These are phyloP conservation scores for Phalloptychus januarius DNA, from an alignment of 2,797 vertebrate genomes.

Conservation along the genomic window DNA sequence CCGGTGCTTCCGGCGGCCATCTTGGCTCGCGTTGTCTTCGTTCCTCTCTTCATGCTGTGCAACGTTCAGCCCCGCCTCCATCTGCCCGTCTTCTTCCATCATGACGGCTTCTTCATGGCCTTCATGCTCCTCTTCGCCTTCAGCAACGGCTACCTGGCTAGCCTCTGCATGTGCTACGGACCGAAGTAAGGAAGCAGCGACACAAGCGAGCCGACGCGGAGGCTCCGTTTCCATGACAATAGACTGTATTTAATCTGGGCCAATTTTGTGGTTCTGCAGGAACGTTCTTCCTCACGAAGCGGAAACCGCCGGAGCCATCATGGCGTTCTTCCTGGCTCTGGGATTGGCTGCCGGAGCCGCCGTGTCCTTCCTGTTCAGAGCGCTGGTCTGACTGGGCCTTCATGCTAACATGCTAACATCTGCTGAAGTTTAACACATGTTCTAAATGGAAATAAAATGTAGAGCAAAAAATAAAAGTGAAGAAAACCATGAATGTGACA, in stretches of 20 bases:
- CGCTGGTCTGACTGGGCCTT: slow-evolving; percentile 71
- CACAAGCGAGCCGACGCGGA: no score
- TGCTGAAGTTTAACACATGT: neutral
- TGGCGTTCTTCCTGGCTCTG: slow-evolving; percentile 92
- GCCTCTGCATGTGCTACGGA: slow-evolving; percentile 94
- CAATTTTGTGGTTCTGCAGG: slow-evolving; percentile 50
- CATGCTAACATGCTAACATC: neutral
- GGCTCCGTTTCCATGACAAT: neutral
- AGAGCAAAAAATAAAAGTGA: neutral
- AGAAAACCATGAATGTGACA: neutral
- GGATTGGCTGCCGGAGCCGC: slow-evolving; percentile 90
- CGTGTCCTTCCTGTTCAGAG: slow-evolving; percentile 86
- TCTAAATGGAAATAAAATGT: neutral
- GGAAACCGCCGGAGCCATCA: slow-evolving; percentile 90
- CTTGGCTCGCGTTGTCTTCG: slow-evolving; percentile 80
- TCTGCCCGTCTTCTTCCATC: slow-evolving; percentile 81
- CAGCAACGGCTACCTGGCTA: slow-evolving; percentile 92
- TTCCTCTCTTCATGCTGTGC: slow-evolving; percentile 92
- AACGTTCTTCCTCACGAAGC: slow-evolving; percentile 87
- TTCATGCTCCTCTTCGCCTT: slow-evolving; percentile 90
- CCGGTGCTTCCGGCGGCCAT: slow-evolving; percentile 81
- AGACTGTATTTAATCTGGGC: neutral
- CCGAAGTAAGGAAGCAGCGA: slow-evolving; percentile 84
- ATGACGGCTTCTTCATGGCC: slow-evolving; percentile 86
- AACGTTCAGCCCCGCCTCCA: slow-evolving; percentile 80